Evolutionary conservation across 2,113 vertebrate species (phyloP).

Genomic region (Caracal caracal): DNA sequence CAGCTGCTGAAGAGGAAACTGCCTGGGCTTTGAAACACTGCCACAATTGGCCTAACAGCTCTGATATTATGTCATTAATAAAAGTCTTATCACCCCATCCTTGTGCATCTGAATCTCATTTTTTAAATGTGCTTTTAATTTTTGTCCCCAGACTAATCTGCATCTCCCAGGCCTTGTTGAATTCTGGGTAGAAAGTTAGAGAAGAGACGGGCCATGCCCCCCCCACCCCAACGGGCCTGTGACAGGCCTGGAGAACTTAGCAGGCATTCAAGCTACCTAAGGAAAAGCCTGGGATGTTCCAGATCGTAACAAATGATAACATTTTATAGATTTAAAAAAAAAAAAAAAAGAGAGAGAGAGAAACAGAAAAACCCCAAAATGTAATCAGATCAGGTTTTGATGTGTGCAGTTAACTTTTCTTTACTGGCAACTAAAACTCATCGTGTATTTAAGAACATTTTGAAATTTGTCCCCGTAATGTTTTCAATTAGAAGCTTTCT

Average conservation of each 20-base stretch:
- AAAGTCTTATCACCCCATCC: conserved; percentile 16
- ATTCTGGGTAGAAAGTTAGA: background rate
- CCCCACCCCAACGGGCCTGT: background rate
- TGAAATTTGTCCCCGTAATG: conserved; percentile 76
- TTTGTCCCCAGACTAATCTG: background rate
- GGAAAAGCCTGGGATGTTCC: background rate
- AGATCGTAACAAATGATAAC: background rate
- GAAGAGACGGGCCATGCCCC: background rate
- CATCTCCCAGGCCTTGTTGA: background rate
- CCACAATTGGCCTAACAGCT: background rate
- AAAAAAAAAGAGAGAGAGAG: fast-evolving
- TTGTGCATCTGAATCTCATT: conserved; percentile 41
- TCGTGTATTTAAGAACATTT: conserved; percentile 56
- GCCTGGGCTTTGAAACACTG: background rate
- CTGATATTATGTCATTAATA: conserved; percentile 25
- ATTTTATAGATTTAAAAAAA: background rate
- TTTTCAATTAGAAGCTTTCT: conserved; percentile 76
- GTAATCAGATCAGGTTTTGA: background rate
- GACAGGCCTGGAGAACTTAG: background rate
- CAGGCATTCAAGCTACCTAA: background rate
- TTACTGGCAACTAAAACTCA: conserved; percentile 38
- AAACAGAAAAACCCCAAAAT: background rate
- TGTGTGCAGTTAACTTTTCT: background rate
- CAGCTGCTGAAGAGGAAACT: conserved; percentile 63
- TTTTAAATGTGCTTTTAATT: conserved; percentile 57